Base-by-base conservation (phyloP, 2,888 invertebrate genomes). In the Apotomis turbidana region DNA sequence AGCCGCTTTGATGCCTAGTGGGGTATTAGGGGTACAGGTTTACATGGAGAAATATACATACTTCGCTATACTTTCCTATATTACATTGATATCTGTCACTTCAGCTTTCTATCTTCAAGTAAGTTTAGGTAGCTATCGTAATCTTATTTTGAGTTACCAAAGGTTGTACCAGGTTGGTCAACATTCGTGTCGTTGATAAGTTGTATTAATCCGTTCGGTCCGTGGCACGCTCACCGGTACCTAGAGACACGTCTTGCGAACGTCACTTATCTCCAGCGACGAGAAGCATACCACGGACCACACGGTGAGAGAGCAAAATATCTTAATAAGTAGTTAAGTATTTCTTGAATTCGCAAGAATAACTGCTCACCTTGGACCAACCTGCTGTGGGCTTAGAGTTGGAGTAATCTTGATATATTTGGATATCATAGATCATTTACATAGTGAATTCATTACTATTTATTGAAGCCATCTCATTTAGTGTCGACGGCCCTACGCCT, bases 71-170 rank as follows among this genome's bases (percentile, higher is more conserved):
- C 78, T 81, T 83, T 82, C 78, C 80, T 78, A 73, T 72, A 58
- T 71, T 76, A 72, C 78, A 78, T 74, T 74, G 75, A 73, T 73
- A 71, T 74, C 70, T 76, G 76, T 78, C 76, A 77, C 82, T 83
- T 78, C 80, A 80, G 80, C 81, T 81, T 77, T 74, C 81, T 80
- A 78, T 70, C 46, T 79, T 78, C 77, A 79, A 76, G 74, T 78
- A 73, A 77, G 75, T 76, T 80, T 87, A 87, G 85, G 80, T 83
- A 78, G 68, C 63, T 87, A 86, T 82, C 84, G 75, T 86, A 85
- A 86, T 86, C 83, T 89, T 86, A 83, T 88, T 81, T 83, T 85
- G 84, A 87, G 90, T 90, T 90, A 91, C 91, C 91, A 92, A 91
- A 91, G 91, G 90, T 86, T 87, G 87, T 85, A 85, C 81, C 75